phyloP scores from a whole-genome alignment of 53 echinoderm and acorn worm genomes.

The Mesocentrotus franciscanus region DNA sequence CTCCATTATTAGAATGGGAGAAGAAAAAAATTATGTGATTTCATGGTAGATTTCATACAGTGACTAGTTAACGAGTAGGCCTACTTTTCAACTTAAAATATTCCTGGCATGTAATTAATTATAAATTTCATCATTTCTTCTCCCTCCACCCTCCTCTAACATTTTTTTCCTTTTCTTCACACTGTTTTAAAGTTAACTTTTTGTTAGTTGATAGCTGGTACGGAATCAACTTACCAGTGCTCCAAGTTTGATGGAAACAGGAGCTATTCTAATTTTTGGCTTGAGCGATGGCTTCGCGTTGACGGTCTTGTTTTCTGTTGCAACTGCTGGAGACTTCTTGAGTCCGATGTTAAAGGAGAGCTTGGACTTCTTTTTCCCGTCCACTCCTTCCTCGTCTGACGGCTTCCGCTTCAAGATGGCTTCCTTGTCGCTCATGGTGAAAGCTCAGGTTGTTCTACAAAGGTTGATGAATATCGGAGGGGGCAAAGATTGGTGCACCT shows the following conservation, averaged over 20 bases:
- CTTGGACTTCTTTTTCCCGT: slow-evolving; percentile 60
- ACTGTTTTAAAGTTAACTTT: not conserved
- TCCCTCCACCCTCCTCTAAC: too few species aligned
- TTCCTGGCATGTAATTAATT: too few species aligned
- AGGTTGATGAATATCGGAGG: not conserved
- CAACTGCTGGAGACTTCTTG: slow-evolving; percentile 26
- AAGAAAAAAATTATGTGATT: too few species aligned
- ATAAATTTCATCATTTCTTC: too few species aligned
- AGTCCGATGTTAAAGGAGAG: slow-evolving; percentile 46
- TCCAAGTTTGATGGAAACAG: slow-evolving; percentile 47
- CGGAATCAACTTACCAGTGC: not conserved
- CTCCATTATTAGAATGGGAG: too few species aligned
- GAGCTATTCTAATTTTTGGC: slow-evolving; percentile 35
- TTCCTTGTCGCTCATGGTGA: slow-evolving; percentile 28
- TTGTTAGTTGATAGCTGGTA: not conserved
- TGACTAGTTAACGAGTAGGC: too few species aligned
- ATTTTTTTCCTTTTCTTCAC: too few species aligned
- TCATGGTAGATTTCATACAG: too few species aligned
- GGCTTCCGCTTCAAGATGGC: slow-evolving; percentile 40
- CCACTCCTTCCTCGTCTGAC: not conserved
- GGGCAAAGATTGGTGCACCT: not conserved
- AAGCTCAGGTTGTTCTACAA: not conserved
- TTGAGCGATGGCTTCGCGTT: not conserved
- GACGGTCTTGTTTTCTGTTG: not conserved
- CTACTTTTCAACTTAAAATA: too few species aligned